Evolutionary conservation across 2,113 vertebrate genomes (phyloP).

Genomic region (Coracopsis vasa): DNA sequence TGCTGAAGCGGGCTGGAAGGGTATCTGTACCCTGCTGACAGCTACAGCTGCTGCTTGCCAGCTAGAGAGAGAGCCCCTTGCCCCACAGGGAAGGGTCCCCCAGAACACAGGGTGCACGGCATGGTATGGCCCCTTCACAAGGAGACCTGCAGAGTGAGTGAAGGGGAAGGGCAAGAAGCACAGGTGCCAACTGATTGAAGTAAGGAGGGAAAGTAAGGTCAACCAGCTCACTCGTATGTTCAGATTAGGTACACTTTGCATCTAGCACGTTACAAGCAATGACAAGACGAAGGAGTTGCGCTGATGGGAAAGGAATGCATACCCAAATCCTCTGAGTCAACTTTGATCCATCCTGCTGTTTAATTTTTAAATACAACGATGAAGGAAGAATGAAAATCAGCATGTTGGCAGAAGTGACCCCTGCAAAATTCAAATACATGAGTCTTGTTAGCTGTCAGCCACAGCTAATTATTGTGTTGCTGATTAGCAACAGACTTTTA

Average conservation of each 20-base stretch:
- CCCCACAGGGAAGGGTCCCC: neutral
- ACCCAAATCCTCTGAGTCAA: conserved; percentile 78
- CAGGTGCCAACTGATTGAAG: neutral
- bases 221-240: neutral
- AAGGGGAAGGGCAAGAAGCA: neutral
- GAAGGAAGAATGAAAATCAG: conserved; percentile 85
- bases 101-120: neutral
- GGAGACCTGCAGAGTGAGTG: neutral
- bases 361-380: conserved; percentile 81
- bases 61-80: neutral
- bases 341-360: conserved; percentile 72
- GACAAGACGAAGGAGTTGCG: neutral
- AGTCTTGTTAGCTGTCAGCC: neutral
- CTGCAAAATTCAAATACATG: conserved; percentile 59
- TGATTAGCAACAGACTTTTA: neutral
- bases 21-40: neutral
- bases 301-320: conserved; percentile 35
- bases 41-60: neutral
- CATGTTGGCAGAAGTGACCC: conserved; percentile 83
- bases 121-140: neutral
- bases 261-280: neutral
- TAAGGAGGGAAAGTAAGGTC: neutral
- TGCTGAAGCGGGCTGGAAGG: neutral
- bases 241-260: neutral
- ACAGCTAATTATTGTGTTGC: neutral